phyloP scores from a whole-genome alignment of 2,888 invertebrate genomes.

The Eugnorisma glareosa region DNA sequence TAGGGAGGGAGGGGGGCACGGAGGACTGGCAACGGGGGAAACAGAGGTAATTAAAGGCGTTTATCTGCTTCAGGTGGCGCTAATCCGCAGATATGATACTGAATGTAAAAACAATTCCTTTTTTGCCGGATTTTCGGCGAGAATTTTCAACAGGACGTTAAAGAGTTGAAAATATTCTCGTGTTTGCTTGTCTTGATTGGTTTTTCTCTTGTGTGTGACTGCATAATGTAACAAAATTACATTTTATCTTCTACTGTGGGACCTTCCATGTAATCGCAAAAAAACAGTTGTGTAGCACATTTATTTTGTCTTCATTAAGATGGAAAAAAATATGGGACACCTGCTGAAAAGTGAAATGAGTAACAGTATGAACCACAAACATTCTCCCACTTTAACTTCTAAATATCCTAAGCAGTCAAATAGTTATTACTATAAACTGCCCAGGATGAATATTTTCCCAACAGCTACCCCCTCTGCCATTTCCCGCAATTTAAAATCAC shows the following conservation, averaged over 20 bases:
- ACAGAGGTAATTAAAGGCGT: conserved; percentile 83
- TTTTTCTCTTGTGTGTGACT: not conserved
- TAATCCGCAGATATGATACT: conserved; percentile 81
- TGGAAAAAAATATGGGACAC: not conserved
- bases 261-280: not conserved
- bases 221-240: not conserved
- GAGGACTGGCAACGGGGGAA: conserved; percentile 31
- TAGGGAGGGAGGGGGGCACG: conserved; percentile 31
- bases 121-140: conserved; percentile 32
- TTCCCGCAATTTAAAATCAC: conserved; percentile 23
- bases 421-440: not conserved
- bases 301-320: not conserved
- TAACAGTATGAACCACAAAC: not conserved
- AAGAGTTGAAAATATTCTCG: conserved; percentile 10
- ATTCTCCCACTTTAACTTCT: not conserved
- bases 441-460: not conserved
- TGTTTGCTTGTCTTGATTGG: conserved; percentile 35
- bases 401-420: not conserved
- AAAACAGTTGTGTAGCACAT: not conserved
- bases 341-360: not conserved
- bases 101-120: conserved; percentile 73
- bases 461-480: conserved; percentile 4
- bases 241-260: not conserved
- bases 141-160: conserved; percentile 23
- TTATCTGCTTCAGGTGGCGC: conserved; percentile 86